These are phyloP conservation scores for Pteropus rufus DNA, from an alignment of 2,797 vertebrate species.

Conservation along the genomic window DNA sequence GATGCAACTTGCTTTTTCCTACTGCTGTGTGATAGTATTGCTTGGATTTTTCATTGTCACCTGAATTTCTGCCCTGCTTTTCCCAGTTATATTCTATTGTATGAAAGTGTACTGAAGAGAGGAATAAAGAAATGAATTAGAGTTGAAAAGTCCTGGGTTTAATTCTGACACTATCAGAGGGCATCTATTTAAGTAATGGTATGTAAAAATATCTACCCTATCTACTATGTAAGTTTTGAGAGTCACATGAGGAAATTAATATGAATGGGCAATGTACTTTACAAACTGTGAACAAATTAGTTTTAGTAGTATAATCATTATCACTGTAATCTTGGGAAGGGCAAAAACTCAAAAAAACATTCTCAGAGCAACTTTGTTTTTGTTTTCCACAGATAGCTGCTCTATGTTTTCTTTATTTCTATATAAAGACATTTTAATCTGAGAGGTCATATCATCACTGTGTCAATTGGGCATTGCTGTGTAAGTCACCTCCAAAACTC, in stretches of 20 bases:
- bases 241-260: not conserved
- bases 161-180: not conserved
- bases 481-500: not conserved
- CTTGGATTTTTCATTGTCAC: not conserved
- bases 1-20: not conserved
- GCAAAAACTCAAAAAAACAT: not conserved
- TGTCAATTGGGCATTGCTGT: not conserved
- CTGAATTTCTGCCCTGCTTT: not conserved
- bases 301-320: not conserved
- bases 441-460: not conserved
- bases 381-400: not conserved
- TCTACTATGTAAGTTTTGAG: not conserved
- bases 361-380: not conserved
- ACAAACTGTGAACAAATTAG: not conserved
- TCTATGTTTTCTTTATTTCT: conserved; percentile 4
- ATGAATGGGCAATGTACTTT: not conserved
- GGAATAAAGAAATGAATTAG: not conserved
- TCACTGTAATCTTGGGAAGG: not conserved
- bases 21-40: not conserved
- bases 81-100: not conserved
- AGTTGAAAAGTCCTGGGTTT: not conserved
- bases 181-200: not conserved
- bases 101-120: not conserved
- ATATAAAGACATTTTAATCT: not conserved
- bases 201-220: not conserved